A percentile compares a stretch with the other conserved stretches of the same genome.
Conservation (phyloP, 2,888 invertebrate genomes). For the Phalangium opilio region DNA sequence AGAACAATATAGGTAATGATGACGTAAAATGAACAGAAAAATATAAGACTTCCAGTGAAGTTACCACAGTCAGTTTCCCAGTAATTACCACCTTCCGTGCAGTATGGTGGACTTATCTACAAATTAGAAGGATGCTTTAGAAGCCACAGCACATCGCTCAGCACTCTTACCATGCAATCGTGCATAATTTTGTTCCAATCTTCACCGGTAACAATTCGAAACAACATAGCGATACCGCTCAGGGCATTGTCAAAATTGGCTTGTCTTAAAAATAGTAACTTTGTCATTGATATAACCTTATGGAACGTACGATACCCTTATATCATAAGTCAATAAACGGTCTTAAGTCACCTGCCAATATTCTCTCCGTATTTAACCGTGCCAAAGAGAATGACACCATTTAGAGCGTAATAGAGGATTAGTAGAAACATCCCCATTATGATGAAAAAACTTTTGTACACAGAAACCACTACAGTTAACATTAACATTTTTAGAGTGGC, state of each 20-base stretch:
- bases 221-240: conserved; percentile 92
- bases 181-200: conserved; percentile 99
- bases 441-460: conserved; percentile 98
- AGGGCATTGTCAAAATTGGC: conserved; percentile 98
- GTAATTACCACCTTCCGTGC: conserved; percentile 80
- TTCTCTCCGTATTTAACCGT: conserved; percentile 99
- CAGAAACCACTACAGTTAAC: conserved; percentile 97
- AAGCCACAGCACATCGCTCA: no score
- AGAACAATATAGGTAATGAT: conserved; percentile 99
- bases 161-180: conserved; percentile 97
- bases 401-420: conserved; percentile 95
- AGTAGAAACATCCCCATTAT: conserved; percentile 98
- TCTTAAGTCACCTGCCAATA: conserved; percentile 57
- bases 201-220: conserved; percentile 99
- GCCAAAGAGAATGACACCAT: conserved; percentile 96
- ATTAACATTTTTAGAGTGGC: conserved; percentile 98
- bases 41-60: conserved; percentile 76
- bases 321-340: no score
- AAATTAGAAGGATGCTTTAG: no score
- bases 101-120: conserved; percentile 45
- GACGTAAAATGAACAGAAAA: conserved; percentile 98
- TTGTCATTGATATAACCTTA: not conserved
- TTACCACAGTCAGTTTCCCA: conserved; percentile 99
- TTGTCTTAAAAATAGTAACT: conserved; percentile 42
- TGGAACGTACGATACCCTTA: no score